Evolutionary conservation across 2,797 vertebrate genomes (phyloP), one percentile per base, ranked within the genome.

Genomic region (Synanceia verrucosa): DNA sequence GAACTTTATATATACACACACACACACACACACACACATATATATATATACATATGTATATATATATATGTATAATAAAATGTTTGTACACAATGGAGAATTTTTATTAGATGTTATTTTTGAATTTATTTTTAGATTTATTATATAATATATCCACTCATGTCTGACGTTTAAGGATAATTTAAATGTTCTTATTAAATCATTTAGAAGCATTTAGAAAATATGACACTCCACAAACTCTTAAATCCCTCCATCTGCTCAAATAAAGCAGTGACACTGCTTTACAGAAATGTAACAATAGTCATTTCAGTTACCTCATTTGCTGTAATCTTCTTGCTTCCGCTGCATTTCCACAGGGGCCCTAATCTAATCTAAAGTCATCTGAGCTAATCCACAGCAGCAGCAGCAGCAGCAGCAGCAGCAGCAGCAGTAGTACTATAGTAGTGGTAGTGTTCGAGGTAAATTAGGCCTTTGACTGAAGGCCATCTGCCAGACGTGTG

Each of bases 321-420:
- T 74, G 65, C 31, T 57, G 14, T 91, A 90, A 91, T 90, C 88
- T 88, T 70, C 70, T 82, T 85, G 86, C 79, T 85, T 86, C 73
- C 70, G 88, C 72, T 75, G 74, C 34, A 62, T 89, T 91, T 92
- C 78, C 78, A 90, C 75, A 24, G 78, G 51, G 61, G 66, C 65
- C 24, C 43, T 83, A 88, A 85, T 88, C 86, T 87, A 74, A 78
- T 86, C 88, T 89, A 79, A 85, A 92, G 58, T 91, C 88, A 91
- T 88, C 67, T 76, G 44, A 76, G 19, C 74, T 91, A 92, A 91
- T 90, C 90, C 78, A 13, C 43, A 31, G 73, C 66, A 65, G 75
- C 65, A 57, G 37, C 37, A 39, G 36, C 36, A 16, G 29, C 29
- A 8, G 46, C 57, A 59, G 58, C 62, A 58, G 74, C 56, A 24